Evolutionary conservation across 2,113 vertebrate genomes (phyloP).

Genomic region (Cebidichthys violaceus): DNA sequence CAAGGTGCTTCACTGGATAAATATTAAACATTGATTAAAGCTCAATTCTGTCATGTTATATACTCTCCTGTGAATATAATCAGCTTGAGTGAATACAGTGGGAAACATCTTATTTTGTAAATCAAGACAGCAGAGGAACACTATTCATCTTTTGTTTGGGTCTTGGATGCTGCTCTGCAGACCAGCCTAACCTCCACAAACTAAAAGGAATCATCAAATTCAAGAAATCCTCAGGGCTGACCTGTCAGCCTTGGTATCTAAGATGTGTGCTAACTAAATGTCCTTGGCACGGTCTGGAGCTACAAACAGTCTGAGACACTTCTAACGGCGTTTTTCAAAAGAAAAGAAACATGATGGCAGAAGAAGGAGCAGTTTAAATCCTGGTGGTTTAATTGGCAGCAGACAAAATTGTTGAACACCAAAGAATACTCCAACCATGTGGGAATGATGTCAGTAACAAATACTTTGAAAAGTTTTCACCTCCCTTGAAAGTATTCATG

Average conservation of each 20-base stretch:
- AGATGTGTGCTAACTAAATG: background rate
- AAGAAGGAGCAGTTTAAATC: slow-evolving; percentile 12
- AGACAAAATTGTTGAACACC: background rate
- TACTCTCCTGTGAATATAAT: background rate
- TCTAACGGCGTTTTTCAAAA: slow-evolving; percentile 11
- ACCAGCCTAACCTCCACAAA: background rate
- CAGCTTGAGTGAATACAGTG: background rate
- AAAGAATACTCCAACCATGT: background rate
- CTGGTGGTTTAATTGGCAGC: slow-evolving; percentile 9
- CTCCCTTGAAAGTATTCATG: background rate
- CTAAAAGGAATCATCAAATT: background rate
- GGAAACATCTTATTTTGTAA: background rate
- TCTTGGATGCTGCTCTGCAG: background rate
- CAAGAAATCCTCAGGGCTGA: background rate
- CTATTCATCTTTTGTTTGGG: background rate
- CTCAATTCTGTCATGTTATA: background rate
- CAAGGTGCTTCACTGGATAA: background rate
- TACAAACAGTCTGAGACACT: background rate
- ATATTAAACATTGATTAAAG: background rate
- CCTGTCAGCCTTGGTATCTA: background rate
- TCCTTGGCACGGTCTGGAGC: background rate
- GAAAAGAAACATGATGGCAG: slow-evolving; percentile 20
- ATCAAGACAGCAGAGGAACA: background rate
- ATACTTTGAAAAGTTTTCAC: background rate
- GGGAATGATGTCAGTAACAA: background rate